A percentile compares a stretch with the other conserved stretches of the same genome.
These are phyloP conservation scores for Synergus gifuensis DNA, from an alignment of 2,888 invertebrate species.

Conservation along the genomic window DNA sequence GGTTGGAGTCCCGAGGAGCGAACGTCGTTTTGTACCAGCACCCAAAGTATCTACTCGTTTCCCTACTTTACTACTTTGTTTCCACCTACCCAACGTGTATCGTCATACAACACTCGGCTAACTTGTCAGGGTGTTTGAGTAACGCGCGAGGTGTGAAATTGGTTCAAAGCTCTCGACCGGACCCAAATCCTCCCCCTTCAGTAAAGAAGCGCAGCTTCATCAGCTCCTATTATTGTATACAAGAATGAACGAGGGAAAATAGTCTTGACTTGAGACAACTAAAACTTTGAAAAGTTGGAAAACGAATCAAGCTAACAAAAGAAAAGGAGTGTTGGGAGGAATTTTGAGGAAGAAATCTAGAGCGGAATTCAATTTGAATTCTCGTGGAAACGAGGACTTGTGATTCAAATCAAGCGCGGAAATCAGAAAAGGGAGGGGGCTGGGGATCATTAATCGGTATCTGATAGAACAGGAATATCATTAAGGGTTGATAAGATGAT, in stretches of 20 bases:
- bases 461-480: conserved; percentile 18
- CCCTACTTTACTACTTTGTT: conserved; percentile 12
- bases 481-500: conserved; percentile 13
- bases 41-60: conserved; percentile 7
- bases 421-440: background rate
- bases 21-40: conserved; percentile 50
- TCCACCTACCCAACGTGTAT: background rate
- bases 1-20: conserved; percentile 65
- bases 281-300: background rate
- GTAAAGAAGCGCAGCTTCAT: background rate
- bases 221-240: background rate
- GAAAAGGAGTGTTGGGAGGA: background rate
- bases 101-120: background rate
- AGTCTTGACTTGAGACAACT: background rate
- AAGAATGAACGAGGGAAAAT: background rate
- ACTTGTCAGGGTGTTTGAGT: conserved; percentile 6
- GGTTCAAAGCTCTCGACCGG: conserved; percentile 4
- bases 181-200: background rate
- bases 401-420: conserved; percentile 9
- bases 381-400: conserved; percentile 7
- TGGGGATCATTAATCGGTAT: conserved; percentile 28
- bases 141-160: conserved; percentile 10
- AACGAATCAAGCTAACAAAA: background rate
- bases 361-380: background rate
- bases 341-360: conserved; percentile 2